These are phyloP conservation scores for Hypena proboscidalis DNA, from an alignment of 2,888 invertebrate genomes.

Conservation along the genomic window DNA sequence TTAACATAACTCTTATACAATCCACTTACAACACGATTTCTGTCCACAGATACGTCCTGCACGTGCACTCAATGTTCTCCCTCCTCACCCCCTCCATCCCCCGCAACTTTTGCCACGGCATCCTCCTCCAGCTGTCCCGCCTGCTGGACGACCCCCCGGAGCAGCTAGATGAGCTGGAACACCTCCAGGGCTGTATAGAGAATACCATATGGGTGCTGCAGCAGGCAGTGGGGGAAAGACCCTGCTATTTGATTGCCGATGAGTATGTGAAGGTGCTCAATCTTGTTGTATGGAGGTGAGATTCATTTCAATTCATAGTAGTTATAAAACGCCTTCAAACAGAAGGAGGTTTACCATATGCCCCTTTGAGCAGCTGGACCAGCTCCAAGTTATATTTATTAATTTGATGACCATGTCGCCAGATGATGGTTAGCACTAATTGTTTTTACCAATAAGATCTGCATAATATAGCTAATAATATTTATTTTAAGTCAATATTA, in stretches of 20 bases:
- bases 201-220: conserved; percentile 50
- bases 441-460: no score
- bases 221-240: conserved; percentile 34
- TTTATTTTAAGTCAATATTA: no score
- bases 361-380: no score
- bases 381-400: no score
- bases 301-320: no score
- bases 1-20: no score
- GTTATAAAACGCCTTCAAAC: no score
- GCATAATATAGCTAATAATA: no score
- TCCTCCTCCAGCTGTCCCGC: conserved; percentile 79
- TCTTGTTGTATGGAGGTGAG: conserved; percentile 62
- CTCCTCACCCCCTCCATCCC: conserved; percentile 49
- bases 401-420: no score
- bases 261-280: conserved; percentile 63
- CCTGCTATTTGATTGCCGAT: conserved; percentile 64
- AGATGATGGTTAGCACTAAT: no score
- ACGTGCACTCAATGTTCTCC: conserved; percentile 51
- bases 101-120: conserved; percentile 88
- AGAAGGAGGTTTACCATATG: no score
- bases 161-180: conserved; percentile 17
- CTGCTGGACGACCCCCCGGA: conserved; percentile 57
- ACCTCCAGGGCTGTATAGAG: conserved; percentile 11
- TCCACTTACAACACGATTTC: neutral
- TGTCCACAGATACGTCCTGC: conserved; percentile 30